phyloP scores from a whole-genome alignment of 23 tunicate species.

The Oikopleura dioica region DNA sequence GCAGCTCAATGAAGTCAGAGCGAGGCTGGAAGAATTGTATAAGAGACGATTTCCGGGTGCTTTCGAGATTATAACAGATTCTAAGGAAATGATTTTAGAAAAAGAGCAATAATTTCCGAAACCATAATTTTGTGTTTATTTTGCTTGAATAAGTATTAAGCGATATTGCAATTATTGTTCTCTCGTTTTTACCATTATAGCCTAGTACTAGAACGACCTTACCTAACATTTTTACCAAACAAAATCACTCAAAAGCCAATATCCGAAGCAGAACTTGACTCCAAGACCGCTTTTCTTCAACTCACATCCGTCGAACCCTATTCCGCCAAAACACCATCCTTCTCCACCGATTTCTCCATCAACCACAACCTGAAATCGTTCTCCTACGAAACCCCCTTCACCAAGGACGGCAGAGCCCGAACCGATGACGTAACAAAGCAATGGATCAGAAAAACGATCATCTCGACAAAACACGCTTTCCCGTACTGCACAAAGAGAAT shows the following conservation, averaged over 20 bases:
- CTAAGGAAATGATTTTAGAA: not conserved
- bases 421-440: constrained; percentile 66
- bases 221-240: no score
- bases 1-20: not conserved
- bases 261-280: constrained; percentile 41
- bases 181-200: no score
- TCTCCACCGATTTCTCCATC: not conserved
- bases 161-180: no score
- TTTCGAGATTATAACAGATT: not conserved
- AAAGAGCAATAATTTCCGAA: no score
- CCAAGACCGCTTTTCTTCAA: constrained; percentile 66
- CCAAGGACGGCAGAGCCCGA: constrained; percentile 62
- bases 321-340: not conserved
- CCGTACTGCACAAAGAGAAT: constrained; percentile 93
- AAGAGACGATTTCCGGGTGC: not conserved
- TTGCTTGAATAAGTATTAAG: no score
- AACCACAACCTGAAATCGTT: constrained; percentile 55
- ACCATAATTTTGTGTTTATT: no score
- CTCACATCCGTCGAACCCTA: constrained; percentile 91
- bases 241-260: no score
- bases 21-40: not conserved
- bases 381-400: constrained; percentile 84
- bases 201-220: no score
- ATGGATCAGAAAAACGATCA: constrained; percentile 81
- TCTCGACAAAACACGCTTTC: constrained; percentile 56